Conservation (phyloP, 2,888 invertebrate genomes). For the Conchocele bisecta region DNA sequence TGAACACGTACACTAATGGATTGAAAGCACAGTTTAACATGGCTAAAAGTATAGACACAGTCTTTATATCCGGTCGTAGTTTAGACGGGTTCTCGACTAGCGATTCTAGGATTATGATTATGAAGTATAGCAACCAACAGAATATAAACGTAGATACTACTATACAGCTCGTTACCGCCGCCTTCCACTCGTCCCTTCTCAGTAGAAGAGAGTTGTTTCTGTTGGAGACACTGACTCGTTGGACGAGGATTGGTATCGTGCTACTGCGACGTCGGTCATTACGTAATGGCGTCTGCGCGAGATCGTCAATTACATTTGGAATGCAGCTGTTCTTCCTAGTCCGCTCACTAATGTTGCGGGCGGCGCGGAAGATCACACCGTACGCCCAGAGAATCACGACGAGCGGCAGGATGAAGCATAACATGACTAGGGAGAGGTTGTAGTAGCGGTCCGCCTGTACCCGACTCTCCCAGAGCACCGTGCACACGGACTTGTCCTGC, state of each 20-base stretch:
- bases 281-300: slow-evolving; percentile 61
- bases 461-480: slow-evolving; percentile 73
- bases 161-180: slow-evolving; percentile 92
- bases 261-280: slow-evolving; percentile 66
- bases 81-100: slow-evolving; percentile 74
- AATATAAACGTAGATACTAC: slow-evolving; percentile 88
- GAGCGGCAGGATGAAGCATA: slow-evolving; percentile 84
- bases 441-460: slow-evolving; percentile 77
- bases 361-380: slow-evolving; percentile 87
- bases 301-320: slow-evolving; percentile 58
- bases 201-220: slow-evolving; percentile 86
- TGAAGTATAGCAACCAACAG: slow-evolving; percentile 85
- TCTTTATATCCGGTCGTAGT: slow-evolving; percentile 77
- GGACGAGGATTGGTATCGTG: slow-evolving; percentile 69
- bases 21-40: slow-evolving; percentile 87
- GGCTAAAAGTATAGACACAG: slow-evolving; percentile 83
- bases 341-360: slow-evolving; percentile 88
- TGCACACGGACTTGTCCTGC: slow-evolving; percentile 74
- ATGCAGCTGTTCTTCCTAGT: slow-evolving; percentile 85
- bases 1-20: slow-evolving; percentile 90
- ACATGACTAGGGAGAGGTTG: slow-evolving; percentile 81
- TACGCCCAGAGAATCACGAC: slow-evolving; percentile 88
- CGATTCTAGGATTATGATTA: slow-evolving; percentile 71
- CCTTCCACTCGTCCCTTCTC: slow-evolving; percentile 94
- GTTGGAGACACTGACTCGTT: slow-evolving; percentile 92